These are phyloP conservation scores for Melinopterus prodromus DNA, from an alignment of 2,888 invertebrate species.

Conservation along the genomic window DNA sequence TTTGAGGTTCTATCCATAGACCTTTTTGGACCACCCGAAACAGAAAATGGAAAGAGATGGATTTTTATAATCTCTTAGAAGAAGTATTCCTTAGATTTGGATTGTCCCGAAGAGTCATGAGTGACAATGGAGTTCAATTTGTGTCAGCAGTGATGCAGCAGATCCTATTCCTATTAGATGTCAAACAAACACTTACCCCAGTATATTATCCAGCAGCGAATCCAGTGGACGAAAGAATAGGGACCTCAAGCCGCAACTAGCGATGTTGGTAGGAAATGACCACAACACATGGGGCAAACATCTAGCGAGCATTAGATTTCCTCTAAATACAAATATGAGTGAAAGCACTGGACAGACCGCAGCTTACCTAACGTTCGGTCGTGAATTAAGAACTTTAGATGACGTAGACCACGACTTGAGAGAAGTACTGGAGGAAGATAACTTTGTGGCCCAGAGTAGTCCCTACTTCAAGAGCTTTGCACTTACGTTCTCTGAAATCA, in stretches of 20 bases:
- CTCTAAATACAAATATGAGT: slow-evolving; percentile 45
- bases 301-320: slow-evolving; percentile 45
- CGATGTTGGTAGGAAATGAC: slow-evolving; percentile 43
- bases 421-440: slow-evolving; percentile 31
- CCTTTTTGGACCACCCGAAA: slow-evolving; percentile 41
- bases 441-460: slow-evolving; percentile 12
- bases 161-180: slow-evolving; percentile 28
- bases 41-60: too few relatives aligned
- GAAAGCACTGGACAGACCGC: slow-evolving; percentile 42
- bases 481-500: not conserved
- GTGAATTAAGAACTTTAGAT: slow-evolving; percentile 39
- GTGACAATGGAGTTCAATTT: slow-evolving; percentile 55
- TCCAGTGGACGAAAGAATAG: slow-evolving; percentile 50
- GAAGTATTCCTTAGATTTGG: too few relatives aligned
- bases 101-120: slow-evolving; percentile 15
- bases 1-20: slow-evolving; percentile 52
- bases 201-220: slow-evolving; percentile 53
- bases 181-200: slow-evolving; percentile 41
- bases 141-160: slow-evolving; percentile 52
- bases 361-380: too few relatives aligned
- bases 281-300: slow-evolving; percentile 45
- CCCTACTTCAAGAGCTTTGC: too few relatives aligned
- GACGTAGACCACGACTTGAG: slow-evolving; percentile 32
- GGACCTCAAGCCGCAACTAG: slow-evolving; percentile 47
- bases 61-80: too few relatives aligned